Conservation (phyloP, 2,797 vertebrate species). For the Lagocephalus sceleratus region DNA sequence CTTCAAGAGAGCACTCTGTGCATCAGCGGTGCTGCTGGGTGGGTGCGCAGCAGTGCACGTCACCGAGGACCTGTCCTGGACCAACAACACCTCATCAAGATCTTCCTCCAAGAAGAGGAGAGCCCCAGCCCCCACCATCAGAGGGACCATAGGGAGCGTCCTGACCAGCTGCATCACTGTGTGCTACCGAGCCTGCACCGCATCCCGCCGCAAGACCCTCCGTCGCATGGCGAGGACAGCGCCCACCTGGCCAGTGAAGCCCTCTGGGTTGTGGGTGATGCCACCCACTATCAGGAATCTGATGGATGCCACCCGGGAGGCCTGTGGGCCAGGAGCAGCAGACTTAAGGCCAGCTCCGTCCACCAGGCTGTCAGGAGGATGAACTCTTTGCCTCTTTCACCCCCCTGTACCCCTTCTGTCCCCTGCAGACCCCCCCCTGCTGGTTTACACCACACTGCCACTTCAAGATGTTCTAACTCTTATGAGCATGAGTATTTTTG, state of each 20-base stretch:
- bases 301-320: background rate
- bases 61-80: background rate
- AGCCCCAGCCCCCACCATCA: background rate
- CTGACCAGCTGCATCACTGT: background rate
- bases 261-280: background rate
- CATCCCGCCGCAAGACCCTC: background rate
- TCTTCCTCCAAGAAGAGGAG: background rate
- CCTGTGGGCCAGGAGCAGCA: too few species aligned
- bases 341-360: too few species aligned
- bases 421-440: too few species aligned
- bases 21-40: background rate
- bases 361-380: background rate
- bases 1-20: slow-evolving; percentile 1
- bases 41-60: background rate
- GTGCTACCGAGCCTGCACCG: background rate
- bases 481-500: too few species aligned
- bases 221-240: background rate
- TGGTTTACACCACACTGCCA: too few species aligned
- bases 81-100: background rate
- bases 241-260: background rate
- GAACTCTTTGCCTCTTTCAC: background rate
- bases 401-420: too few species aligned
- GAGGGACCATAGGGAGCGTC: background rate
- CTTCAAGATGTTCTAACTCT: too few species aligned
- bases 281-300: background rate